A percentile compares a stretch with the other conserved stretches of the same genome.
phyloP scores from a whole-genome alignment of 2,888 invertebrate genomes.

The Phortica magna region DNA sequence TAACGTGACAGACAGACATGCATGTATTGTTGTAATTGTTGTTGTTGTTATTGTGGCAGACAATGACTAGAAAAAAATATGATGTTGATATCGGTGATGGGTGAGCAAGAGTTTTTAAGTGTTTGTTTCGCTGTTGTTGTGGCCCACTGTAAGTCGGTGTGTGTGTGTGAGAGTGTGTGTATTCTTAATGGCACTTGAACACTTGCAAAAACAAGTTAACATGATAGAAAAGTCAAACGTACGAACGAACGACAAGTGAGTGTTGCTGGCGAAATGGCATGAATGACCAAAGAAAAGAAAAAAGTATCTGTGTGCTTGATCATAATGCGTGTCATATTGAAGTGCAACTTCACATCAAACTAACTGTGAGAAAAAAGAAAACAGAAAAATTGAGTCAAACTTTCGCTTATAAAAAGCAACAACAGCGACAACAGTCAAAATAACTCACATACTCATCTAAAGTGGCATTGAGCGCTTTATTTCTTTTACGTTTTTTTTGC shows the following conservation, averaged over 20 bases:
- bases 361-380: neutral
- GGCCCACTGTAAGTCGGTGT: constrained; percentile 29
- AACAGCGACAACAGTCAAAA: neutral
- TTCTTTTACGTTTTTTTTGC: neutral
- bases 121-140: constrained; percentile 30
- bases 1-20: constrained; percentile 20
- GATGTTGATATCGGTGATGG: constrained; percentile 9
- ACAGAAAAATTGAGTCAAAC: neutral
- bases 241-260: neutral
- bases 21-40: constrained; percentile 32
- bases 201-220: constrained; percentile 45
- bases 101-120: constrained; percentile 25
- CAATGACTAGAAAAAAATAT: neutral
- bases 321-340: neutral
- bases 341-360: neutral
- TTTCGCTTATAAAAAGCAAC: neutral
- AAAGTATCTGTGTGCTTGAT: neutral
- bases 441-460: constrained; percentile 16
- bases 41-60: constrained; percentile 21
- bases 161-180: constrained; percentile 56
- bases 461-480: neutral
- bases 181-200: constrained; percentile 67
- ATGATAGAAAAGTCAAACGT: constrained; percentile 6
- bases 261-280: neutral
- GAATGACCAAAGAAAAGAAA: neutral